Base-by-base conservation (phyloP, 2,113 vertebrate species). In the Gopherus evgoodei region DNA sequence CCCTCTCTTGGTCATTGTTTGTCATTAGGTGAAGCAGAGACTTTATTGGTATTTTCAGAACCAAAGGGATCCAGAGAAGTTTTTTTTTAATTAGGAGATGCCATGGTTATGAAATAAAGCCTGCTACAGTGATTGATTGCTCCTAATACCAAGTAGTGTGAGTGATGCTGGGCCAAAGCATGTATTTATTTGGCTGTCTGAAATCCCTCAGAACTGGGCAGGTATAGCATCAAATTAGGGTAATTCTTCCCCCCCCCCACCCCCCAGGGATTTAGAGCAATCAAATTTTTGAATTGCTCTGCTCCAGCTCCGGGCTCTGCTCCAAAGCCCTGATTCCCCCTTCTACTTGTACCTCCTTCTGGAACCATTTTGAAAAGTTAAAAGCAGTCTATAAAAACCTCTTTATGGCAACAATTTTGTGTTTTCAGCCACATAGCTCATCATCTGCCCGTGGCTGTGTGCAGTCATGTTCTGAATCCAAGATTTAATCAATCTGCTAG, bases 111-210 rank as follows among this genome's bases (percentile, higher is more conserved):
- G 42, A 35, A 54, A 47, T 19, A 6, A 13, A 42, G 24, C 59
- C 31, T 31, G 44, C 75, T 29, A 35, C 31, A 81, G 47, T 1
- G 35, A n/a, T 2, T 17, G 53, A 42, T 54, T 52, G 59, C 52
- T 4, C 2, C 2, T 21, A 44, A 62, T 86, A 80, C 57, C 3
- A 0, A 24, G 62, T 0, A 2, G 5, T 5, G 29, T 22, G 31
- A 69, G 56, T 12, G n/a, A 1, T 7, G 21, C 29, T 6, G 42
- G n/a, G 78, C 14, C 56, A 84, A n/a, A 57, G 7, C 1, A 0
- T 17, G 22, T 62, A 35, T 86, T 11, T n/a, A 8, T 75, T 52
- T 62, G 42, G 49, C 31, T 57, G 6, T 84, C 75, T 90, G 82
- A 84, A 90, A 79, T 59, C 29, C 11, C 27, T 52, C 35, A 11